A percentile compares a stretch with the other conserved stretches of the same genome.
These are phyloP conservation scores for Blastomussa wellsi DNA, from an alignment of 92 coral and sea anemone species.

Conservation along the genomic window DNA sequence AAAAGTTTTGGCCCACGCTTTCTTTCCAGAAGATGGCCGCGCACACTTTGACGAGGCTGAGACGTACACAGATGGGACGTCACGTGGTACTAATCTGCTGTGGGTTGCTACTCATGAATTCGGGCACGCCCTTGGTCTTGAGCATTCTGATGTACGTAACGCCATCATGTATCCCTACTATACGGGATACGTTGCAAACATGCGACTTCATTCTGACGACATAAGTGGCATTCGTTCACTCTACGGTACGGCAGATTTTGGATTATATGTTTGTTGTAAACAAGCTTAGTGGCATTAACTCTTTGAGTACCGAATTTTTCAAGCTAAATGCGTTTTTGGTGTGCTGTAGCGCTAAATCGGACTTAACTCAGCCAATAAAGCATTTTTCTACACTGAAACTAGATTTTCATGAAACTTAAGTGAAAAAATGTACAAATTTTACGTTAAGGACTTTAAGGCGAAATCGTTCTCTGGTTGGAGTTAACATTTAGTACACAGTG, in stretches of 20 bases:
- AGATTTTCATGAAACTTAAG: no score
- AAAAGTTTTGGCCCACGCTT: slow-evolving; percentile 73
- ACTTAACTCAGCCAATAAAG: no score
- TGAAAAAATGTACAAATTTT: no score
- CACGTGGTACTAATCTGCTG: slow-evolving; percentile 61
- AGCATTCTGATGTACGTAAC: slow-evolving; percentile 60
- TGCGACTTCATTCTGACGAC: slow-evolving; percentile 70
- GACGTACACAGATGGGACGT: slow-evolving; percentile 51
- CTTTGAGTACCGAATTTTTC: no score
- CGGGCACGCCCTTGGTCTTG: slow-evolving; percentile 81
- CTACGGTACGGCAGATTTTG: slow-evolving; percentile 53
- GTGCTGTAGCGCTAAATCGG: no score
- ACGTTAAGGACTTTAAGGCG: no score
- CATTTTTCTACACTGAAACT: no score
- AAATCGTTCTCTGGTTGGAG: no score
- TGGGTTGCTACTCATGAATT: slow-evolving; percentile 85
- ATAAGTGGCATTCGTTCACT: slow-evolving; percentile 64
- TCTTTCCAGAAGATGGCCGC: slow-evolving; percentile 74
- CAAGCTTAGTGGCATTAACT: no score
- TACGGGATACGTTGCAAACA: slow-evolving; percentile 53
- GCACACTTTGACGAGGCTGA: slow-evolving; percentile 90
- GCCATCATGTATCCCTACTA: slow-evolving; percentile 81
- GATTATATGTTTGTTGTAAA: no score
- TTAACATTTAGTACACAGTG: no score
- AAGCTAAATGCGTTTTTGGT: no score